Evolutionary conservation across 2,113 vertebrate genomes (phyloP).

Genomic region (Lethenteron camtschaticum): DNA sequence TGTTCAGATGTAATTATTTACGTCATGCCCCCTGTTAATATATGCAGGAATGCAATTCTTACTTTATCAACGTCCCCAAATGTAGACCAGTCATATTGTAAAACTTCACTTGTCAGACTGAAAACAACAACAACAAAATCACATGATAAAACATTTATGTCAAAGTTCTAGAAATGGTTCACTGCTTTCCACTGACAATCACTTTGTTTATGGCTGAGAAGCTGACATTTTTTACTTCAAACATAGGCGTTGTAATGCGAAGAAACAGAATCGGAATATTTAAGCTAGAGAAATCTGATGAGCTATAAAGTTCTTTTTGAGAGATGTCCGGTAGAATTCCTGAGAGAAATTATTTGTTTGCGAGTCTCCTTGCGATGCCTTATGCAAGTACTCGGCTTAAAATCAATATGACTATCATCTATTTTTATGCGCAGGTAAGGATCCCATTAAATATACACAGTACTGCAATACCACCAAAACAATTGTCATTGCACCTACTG

Average conservation of each 20-base stretch:
- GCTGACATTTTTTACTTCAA: neutral
- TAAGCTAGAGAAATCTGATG: no score
- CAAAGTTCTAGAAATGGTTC: neutral
- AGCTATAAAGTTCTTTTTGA: no score
- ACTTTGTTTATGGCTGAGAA: neutral
- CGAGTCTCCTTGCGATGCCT: no score
- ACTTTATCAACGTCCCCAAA: constrained; percentile 5
- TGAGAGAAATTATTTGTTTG: no score
- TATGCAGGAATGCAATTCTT: neutral
- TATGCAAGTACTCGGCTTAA: no score
- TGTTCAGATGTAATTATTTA: no score
- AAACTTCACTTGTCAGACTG: neutral
- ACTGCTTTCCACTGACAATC: neutral
- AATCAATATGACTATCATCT: no score
- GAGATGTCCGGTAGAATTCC: no score
- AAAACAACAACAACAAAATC: neutral
- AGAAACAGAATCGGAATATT: no score
- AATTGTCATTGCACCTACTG: neutral
- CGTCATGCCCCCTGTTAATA: no score
- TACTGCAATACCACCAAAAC: neutral
- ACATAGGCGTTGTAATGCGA: neutral
- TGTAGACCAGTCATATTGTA: neutral
- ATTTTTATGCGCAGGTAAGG: no score
- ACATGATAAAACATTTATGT: neutral
- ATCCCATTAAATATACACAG: no score